Evolutionary conservation across 2,113 vertebrate genomes (phyloP).

Genomic region (Plectropomus leopardus): DNA sequence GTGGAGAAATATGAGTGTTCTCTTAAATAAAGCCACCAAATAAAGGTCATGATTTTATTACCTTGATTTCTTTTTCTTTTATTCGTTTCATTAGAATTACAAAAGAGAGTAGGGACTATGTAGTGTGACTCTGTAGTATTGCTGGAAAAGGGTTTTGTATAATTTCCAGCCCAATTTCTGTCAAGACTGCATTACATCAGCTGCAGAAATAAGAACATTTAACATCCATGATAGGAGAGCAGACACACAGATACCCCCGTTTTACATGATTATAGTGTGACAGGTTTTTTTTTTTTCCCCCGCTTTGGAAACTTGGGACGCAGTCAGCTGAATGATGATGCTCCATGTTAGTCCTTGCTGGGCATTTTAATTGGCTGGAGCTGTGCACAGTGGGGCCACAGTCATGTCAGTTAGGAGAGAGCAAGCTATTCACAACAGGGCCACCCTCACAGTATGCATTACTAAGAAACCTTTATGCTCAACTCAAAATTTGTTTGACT

Average conservation of each 20-base stretch:
- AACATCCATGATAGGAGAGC: neutral
- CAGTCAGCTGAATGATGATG: conserved; percentile 38
- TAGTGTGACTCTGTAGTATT: neutral
- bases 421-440: conserved; percentile 3
- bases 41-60: neutral
- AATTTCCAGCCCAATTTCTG: conserved; percentile 3
- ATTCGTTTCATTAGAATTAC: conserved; percentile 6
- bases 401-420: conserved; percentile 29
- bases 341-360: conserved; percentile 35
- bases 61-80: neutral
- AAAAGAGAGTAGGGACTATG: neutral
- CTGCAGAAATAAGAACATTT: neutral
- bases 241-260: neutral
- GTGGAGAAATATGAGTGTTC: neutral
- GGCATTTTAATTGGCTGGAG: conserved; percentile 71
- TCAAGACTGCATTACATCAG: neutral
- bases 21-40: neutral
- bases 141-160: neutral
- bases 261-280: conserved; percentile 10
- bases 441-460: conserved; percentile 12
- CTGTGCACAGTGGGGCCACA: conserved; percentile 59
- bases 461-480: conserved; percentile 14
- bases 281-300: neutral
- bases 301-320: conserved; percentile 1
- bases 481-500: conserved; percentile 34